Percentiles rank a stretch among this genome's conserved stretches.
phyloP scores from a whole-genome alignment of 2,888 invertebrate species.

The Limenitis camilla region DNA sequence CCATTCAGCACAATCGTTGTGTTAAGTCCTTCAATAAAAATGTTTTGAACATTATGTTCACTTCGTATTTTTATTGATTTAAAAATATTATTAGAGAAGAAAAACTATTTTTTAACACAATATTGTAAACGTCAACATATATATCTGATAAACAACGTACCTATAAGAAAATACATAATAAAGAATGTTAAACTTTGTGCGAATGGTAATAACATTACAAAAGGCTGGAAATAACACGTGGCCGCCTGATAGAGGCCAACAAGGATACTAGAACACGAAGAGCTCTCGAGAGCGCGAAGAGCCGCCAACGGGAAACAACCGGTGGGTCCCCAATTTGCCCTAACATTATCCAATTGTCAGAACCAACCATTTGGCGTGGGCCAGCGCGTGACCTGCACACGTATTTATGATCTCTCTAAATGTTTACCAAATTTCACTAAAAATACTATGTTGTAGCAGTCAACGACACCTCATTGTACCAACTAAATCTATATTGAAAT shows the following conservation, averaged over 20 bases:
- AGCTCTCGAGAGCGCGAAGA: slow-evolving; percentile 53
- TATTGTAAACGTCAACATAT: too few species aligned
- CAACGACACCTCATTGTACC: too few species aligned
- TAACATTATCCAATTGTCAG: slow-evolving; percentile 66
- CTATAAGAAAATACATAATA: neutral
- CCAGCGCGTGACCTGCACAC: slow-evolving; percentile 62
- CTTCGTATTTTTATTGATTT: neutral
- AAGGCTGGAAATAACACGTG: slow-evolving; percentile 17
- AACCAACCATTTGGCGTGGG: slow-evolving; percentile 71
- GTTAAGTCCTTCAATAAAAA: slow-evolving; percentile 28
- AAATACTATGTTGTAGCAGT: too few species aligned
- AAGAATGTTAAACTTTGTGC: neutral
- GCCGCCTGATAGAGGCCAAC: slow-evolving; percentile 56
- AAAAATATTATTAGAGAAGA: too few species aligned
- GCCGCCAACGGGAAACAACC: slow-evolving; percentile 50
- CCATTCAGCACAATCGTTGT: slow-evolving; percentile 29
- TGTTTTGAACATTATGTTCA: slow-evolving; percentile 16
- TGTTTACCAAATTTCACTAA: slow-evolving; percentile 17
- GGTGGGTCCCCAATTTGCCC: slow-evolving; percentile 67
- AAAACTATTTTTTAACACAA: too few species aligned
- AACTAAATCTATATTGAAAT: too few species aligned
- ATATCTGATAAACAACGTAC: neutral
- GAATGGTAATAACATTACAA: slow-evolving; percentile 5
- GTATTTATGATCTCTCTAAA: slow-evolving; percentile 37
- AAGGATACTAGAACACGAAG: slow-evolving; percentile 39